A percentile compares a stretch with the other conserved stretches of the same genome.
Evolutionary conservation across 2,113 vertebrate genomes (phyloP).

Genomic region (Potamarius usumacintae): DNA sequence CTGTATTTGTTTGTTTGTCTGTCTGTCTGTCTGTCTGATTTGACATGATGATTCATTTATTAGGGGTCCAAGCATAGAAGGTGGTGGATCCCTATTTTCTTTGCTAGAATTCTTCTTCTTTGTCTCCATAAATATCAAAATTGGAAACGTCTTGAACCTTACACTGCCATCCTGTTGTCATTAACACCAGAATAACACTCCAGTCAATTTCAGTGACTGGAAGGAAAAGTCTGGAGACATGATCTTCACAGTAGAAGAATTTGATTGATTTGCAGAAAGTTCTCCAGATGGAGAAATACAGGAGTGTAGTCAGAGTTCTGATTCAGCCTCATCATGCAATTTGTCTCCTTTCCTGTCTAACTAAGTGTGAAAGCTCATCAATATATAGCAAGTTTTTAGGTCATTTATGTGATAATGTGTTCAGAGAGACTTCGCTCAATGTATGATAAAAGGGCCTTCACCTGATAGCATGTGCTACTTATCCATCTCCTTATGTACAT

Average conservation of each 20-base stretch:
- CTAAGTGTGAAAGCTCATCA: not conserved
- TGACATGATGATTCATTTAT: not conserved
- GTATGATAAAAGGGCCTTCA: not conserved
- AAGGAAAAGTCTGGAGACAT: not conserved
- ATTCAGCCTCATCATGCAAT: not conserved
- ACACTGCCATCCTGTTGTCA: not conserved
- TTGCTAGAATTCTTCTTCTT: too few species aligned
- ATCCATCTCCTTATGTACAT: not conserved
- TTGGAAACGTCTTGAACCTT: too few species aligned
- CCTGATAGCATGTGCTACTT: not conserved
- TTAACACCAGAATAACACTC: not conserved
- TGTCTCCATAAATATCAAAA: too few species aligned
- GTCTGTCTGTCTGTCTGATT: too few species aligned
- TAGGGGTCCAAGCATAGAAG: not conserved
- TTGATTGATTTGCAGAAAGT: not conserved
- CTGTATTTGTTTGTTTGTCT: not conserved
- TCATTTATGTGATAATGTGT: not conserved
- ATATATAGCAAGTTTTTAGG: not conserved
- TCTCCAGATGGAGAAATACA: not conserved
- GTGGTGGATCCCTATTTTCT: not conserved
- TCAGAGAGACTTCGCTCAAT: not conserved
- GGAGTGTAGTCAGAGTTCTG: not conserved
- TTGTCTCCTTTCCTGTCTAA: not conserved
- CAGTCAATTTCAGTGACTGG: not conserved
- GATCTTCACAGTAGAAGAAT: not conserved